Percentiles rank a stretch among this genome's conserved stretches.
These are phyloP conservation scores for Phalacrocorax pelagicus DNA, from an alignment of 2,113 vertebrate genomes.

Conservation along the genomic window DNA sequence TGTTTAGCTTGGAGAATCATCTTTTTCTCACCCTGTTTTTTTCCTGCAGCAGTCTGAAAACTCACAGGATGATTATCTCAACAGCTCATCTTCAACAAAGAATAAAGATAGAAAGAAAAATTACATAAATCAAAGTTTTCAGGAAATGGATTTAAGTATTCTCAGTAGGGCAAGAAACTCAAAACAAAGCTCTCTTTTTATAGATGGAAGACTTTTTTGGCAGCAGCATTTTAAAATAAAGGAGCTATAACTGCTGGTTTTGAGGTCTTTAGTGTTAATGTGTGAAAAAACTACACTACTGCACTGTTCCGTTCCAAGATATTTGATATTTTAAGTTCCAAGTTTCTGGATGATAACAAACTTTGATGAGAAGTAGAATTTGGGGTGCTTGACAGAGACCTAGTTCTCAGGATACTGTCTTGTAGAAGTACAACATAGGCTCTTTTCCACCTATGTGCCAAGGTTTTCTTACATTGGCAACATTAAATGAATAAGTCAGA, in stretches of 20 bases:
- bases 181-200: background rate
- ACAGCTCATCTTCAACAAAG: background rate
- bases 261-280: background rate
- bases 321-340: background rate
- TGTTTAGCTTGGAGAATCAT: background rate
- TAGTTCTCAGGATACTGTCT: background rate
- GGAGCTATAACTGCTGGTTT: background rate
- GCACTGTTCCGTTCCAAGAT: background rate
- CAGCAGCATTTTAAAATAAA: background rate
- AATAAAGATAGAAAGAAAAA: background rate
- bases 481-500: background rate
- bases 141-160: background rate
- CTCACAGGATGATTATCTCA: background rate
- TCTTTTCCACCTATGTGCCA: background rate
- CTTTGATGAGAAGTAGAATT: background rate
- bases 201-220: background rate
- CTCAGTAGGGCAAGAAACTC: background rate
- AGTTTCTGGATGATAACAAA: background rate
- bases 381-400: background rate
- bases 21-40: background rate
- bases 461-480: background rate
- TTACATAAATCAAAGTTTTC: background rate
- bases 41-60: background rate
- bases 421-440: too few species aligned
- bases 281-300: background rate